A percentile compares a stretch with the other conserved stretches of the same genome.
phyloP scores from a whole-genome alignment of 92 coral and sea anemone genomes.

The Parazoanthus atlanticus region DNA sequence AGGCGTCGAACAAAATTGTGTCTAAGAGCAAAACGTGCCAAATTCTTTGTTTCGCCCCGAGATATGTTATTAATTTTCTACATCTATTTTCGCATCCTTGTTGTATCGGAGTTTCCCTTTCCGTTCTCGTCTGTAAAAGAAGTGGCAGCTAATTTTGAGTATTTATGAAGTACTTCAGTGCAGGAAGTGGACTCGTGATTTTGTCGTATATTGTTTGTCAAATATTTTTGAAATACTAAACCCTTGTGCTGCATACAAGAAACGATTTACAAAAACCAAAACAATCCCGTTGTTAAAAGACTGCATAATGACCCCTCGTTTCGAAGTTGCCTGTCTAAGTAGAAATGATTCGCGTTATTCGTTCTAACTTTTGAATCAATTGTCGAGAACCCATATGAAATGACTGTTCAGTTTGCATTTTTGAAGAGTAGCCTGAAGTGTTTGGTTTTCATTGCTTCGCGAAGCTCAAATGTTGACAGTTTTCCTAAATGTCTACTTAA shows the following conservation, averaged over 20 bases:
- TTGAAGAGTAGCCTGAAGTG: background rate
- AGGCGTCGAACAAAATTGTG: background rate
- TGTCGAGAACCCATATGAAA: background rate
- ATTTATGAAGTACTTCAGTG: background rate
- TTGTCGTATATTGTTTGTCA: constrained; percentile 1
- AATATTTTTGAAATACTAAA: background rate
- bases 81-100: constrained; percentile 23
- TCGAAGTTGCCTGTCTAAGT: background rate
- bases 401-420: background rate
- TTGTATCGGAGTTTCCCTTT: constrained; percentile 22
- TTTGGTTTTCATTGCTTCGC: background rate
- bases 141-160: background rate
- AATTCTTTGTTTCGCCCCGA: background rate
- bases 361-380: background rate
- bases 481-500: too few species aligned
- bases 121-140: constrained; percentile 11
- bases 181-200: constrained; percentile 1
- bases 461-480: too few species aligned
- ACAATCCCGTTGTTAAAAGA: background rate
- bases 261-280: background rate
- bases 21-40: constrained; percentile 1
- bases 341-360: background rate
- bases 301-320: background rate
- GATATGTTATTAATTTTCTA: constrained; percentile 17
- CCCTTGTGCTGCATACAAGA: background rate